Percentiles rank a stretch among this genome's conserved stretches.
Evolutionary conservation across 2,888 invertebrate species (phyloP).

Genomic region (Trichopoda pennipes): DNA sequence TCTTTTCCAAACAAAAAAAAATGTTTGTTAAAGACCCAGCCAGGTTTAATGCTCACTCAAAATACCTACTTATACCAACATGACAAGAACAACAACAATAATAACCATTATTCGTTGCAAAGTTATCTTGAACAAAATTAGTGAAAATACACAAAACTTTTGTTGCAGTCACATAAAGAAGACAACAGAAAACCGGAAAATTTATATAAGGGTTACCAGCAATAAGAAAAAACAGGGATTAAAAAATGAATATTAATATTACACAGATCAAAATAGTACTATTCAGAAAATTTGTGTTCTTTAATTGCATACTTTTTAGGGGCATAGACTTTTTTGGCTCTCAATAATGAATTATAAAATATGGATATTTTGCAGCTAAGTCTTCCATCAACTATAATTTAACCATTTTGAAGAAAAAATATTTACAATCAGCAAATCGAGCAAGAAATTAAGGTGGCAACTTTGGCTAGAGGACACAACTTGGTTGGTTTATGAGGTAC

Average conservation of each 20-base stretch:
- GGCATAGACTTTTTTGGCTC: too few relatives aligned
- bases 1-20: neutral
- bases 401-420: too few relatives aligned
- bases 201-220: neutral
- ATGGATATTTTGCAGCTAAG: too few relatives aligned
- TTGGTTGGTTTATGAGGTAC: conserved; percentile 15
- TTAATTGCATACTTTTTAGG: too few relatives aligned
- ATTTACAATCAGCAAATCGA: too few relatives aligned
- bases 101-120: conserved; percentile 4
- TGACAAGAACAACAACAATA: conserved; percentile 10
- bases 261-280: too few relatives aligned
- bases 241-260: too few relatives aligned
- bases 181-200: neutral
- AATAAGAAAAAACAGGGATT: too few relatives aligned
- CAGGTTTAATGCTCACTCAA: conserved; percentile 3
- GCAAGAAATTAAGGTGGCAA: too few relatives aligned
- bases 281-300: too few relatives aligned
- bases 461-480: conserved; percentile 30
- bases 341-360: too few relatives aligned
- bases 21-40: neutral
- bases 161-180: neutral
- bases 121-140: conserved; percentile 32
- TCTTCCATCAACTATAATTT: too few relatives aligned
- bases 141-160: conserved; percentile 4
- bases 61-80: neutral